Evolutionary conservation across 35 echinoderm and acorn worm genomes (phyloP), one percentile per base, ranked within the genome.

Genomic region (Lytechinus pictus): DNA sequence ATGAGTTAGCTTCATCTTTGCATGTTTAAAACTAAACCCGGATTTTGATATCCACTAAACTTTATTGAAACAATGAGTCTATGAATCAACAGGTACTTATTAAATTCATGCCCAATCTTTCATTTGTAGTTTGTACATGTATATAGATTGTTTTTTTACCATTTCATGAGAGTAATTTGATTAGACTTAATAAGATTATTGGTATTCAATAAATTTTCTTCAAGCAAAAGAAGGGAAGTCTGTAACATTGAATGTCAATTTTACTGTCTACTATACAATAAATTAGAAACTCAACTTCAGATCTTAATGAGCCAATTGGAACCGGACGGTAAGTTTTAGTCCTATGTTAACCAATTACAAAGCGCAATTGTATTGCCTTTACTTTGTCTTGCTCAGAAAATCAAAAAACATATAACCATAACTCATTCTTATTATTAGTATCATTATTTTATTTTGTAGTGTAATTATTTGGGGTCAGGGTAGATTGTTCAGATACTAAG

Each of bases 271-370:
- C 66, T 24, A 79, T 79, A 79, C 66, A 55, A 55, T 93, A 19
- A 93, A 93, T 28, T 57, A 93, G 92, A 93, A 57, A 57, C 92
- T 28, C 92, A 93, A 55, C 92, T 93, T 55, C 92, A 93, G 54
- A 93, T 93, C 55, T 54, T 93, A 93, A 54, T 93, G 92, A 93
- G 55, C 54, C 92, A 93, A 44, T 90, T 52, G 52, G 27, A 90
- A 57, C 92, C 92, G 27, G 19, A 14, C 11, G 92, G 92, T 93
- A 93, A 93, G 92, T 93, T 27, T 44, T 8, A 54, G 55, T 55
- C 66, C 24, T 24, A 10, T 71, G 5, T 71, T 71, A 71, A 21
- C 61, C 56, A 58, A 58, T 11, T 13, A 52, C 10, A 89, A 27
- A 5, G 51, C 29, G 16, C 29, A 29, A 54, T 90, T 52, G 29